Evolutionary conservation across 2,113 vertebrate species (phyloP), one percentile per base, ranked within the genome.

Genomic region (Saguinus imperator): DNA sequence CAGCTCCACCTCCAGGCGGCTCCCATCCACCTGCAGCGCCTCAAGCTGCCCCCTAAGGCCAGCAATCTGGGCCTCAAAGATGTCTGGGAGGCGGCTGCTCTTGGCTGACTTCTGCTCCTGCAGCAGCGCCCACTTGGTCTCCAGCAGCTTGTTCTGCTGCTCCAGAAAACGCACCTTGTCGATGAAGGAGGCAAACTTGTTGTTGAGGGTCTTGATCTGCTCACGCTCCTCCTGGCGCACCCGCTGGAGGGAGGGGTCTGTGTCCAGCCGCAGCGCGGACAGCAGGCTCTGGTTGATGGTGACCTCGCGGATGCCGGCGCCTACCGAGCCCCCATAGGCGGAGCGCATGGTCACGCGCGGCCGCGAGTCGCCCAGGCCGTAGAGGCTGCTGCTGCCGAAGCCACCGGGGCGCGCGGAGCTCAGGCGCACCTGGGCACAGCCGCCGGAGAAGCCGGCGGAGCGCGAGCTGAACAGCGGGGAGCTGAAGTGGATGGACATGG

Each of bases 91-190:
- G 70, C 98, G 97, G 98, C 97, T 99, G 89, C 98, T 98, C 7
- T 98, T 97, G 0, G 97, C 0, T 0, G 96, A 97, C 96, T 98
- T 99, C 94, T 99, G 99, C 18, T 98, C 98, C 96, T 99, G 99
- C 37, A 99, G 98, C 57, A 99, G 98, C 0, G 98, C 98, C 99
- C 99, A 99, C 88, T 99, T 99, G 98, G 99, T 99, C 96, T 99
- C 99, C 98, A 99, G 97, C 95, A 99, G 97, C 97, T 99, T 99
- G 98, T 99, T 99, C 95, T 99, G 98, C 98, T 99, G 99, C 98
- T 99, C 99, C 96, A 99, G 98, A 96, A 99, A 99, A 0, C 99
- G 98, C 0, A 99, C 99, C 99, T 99, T 43, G 43, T 43, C 43
- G 43, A 43, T 43, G 43, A 43, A 43, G 43, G 43, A 43, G 43